Base-by-base conservation (phyloP, 2,797 vertebrate species). In the Chiroxiphia lanceolata region DNA sequence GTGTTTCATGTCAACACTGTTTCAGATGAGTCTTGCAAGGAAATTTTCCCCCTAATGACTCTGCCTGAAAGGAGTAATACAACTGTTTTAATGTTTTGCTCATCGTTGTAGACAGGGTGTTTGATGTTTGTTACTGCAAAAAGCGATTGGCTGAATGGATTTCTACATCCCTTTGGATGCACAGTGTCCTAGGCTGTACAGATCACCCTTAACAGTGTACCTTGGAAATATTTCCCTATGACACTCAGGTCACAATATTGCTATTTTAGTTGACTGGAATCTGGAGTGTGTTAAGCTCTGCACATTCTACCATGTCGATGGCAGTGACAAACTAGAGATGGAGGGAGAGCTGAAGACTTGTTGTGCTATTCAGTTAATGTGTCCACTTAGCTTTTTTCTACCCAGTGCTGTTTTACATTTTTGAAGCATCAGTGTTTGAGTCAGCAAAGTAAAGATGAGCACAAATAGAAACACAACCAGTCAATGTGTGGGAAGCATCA, bases 351-450 rank as follows among this genome's bases (percentile, higher is more conserved):
- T 88, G 74, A 91, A 84, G 76, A 38, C 29, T 68, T 16, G 2
- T 60, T 31, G 36, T 51, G n/a, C 77, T 75, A 1, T 76, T 79
- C 25, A 25, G 63, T 79, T 90, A 18, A 54, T 67, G 15, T 48
- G 63, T 90, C 93, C 81, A 56, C 40, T 89, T 84, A 70, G 56
- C 80, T n/a, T 84, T 97, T 91, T 90, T 89, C 25, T 84, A 64
- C 15, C 31, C 5, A 1, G 13, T 70, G 47, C 47, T 83, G 64
- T 54, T 93, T 72, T 86, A 86, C 44, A 45, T 87, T 90, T 90
- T 89, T 87, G 63, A 48, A 90, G 42, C 53, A 47, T 69, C 38
- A 11, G 1, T 51, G 38, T 90, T 94, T 90, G 87, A 93, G 77
- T 95, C 87, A 96, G 93, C 91, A 94, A 91, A 91, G 34, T 83